Conservation (phyloP, 2,113 vertebrate genomes). For the Thryonomys swinderianus region DNA sequence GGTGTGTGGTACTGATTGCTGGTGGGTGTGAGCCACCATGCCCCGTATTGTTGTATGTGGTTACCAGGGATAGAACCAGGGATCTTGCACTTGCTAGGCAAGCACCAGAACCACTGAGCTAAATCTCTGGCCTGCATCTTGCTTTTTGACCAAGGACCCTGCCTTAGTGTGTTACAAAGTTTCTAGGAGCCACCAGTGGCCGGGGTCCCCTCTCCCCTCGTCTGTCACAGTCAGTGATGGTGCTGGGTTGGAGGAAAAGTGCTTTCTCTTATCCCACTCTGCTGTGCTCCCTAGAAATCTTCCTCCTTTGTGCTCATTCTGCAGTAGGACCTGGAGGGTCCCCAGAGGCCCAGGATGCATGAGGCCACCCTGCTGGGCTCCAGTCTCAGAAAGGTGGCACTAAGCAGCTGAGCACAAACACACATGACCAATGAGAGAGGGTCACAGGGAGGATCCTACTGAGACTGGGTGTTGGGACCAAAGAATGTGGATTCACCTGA, state of each 20-base stretch:
- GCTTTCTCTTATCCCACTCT: background rate
- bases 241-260: background rate
- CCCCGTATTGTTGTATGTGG: too few relatives aligned
- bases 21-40: too few relatives aligned
- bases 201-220: background rate
- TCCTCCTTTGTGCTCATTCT: background rate
- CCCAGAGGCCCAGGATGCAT: background rate
- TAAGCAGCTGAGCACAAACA: background rate
- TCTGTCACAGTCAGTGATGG: background rate
- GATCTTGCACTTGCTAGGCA: too few relatives aligned
- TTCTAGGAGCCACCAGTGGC: background rate
- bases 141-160: background rate
- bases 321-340: background rate
- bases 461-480: background rate
- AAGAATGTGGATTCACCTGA: conserved; percentile 7
- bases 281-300: background rate
- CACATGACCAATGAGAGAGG: background rate
- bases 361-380: too few relatives aligned
- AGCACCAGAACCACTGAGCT: too few relatives aligned
- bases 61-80: too few relatives aligned
- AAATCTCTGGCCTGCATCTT: too few relatives aligned
- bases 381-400: background rate
- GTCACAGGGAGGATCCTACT: background rate
- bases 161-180: background rate
- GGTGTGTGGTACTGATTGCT: too few relatives aligned